Conservation (phyloP, 2,888 invertebrate species). For the Zaprionus lineosus region DNA sequence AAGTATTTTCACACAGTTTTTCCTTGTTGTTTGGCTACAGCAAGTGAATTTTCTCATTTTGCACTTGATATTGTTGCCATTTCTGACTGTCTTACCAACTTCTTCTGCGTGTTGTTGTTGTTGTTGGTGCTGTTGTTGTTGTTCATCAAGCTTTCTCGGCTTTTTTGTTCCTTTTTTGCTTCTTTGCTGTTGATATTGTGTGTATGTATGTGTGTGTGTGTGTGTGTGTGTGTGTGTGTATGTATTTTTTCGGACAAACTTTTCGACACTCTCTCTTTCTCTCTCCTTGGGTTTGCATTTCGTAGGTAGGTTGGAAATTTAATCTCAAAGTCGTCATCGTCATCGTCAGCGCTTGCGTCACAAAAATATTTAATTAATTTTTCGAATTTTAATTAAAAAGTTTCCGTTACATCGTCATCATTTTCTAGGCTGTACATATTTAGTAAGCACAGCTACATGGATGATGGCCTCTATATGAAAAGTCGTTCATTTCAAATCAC, state of each 20-base stretch:
- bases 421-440: slow-evolving; percentile 46
- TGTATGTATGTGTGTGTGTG: slow-evolving; percentile 15
- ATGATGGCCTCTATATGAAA: not conserved
- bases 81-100: slow-evolving; percentile 30
- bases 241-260: slow-evolving; percentile 48
- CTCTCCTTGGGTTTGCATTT: slow-evolving; percentile 61
- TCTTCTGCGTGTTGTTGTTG: slow-evolving; percentile 13
- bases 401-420: slow-evolving; percentile 67
- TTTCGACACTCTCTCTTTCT: slow-evolving; percentile 47
- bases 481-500: too few relatives aligned
- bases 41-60: slow-evolving; percentile 79
- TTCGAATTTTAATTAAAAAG: slow-evolving; percentile 78
- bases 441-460: too few relatives aligned
- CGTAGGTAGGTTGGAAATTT: slow-evolving; percentile 78
- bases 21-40: slow-evolving; percentile 35
- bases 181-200: slow-evolving; percentile 20
- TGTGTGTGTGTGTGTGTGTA: slow-evolving; percentile 21
- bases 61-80: slow-evolving; percentile 74
- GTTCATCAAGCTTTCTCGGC: slow-evolving; percentile 17
- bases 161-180: slow-evolving; percentile 25
- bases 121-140: slow-evolving; percentile 24
- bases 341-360: slow-evolving; percentile 59
- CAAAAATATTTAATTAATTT: slow-evolving; percentile 78
- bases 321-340: slow-evolving; percentile 77
- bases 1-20: slow-evolving; percentile 24